phyloP scores from a whole-genome alignment of 2,797 vertebrate species.

The Sebastes ruberrimus region DNA sequence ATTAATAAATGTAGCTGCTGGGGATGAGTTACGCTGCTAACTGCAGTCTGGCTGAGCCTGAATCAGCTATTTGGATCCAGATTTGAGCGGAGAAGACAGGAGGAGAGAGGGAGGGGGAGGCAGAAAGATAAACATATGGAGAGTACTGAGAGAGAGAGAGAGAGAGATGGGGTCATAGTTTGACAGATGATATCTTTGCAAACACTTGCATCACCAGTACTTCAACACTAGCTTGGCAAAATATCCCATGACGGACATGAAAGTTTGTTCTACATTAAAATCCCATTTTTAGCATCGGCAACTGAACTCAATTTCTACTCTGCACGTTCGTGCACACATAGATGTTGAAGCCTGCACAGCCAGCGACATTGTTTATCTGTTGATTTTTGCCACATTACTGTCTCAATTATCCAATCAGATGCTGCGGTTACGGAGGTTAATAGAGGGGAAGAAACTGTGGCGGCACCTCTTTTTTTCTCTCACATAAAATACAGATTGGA shows the following conservation, averaged over 20 bases:
- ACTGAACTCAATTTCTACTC: neutral
- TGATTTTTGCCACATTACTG: constrained; percentile 14
- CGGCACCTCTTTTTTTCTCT: neutral
- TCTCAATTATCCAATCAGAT: constrained; percentile 33
- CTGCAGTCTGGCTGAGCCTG: constrained; percentile 25
- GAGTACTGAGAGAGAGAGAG: neutral
- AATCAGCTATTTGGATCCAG: constrained; percentile 27
- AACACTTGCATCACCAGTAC: constrained; percentile 37
- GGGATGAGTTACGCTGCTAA: constrained; percentile 45
- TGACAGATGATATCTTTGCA: constrained; percentile 51
- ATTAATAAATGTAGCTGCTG: constrained; percentile 61
- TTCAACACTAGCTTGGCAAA: neutral
- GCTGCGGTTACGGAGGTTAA: constrained; percentile 22
- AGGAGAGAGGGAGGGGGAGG: neutral
- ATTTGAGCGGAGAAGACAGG: constrained; percentile 4
- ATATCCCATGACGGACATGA: constrained; percentile 7
- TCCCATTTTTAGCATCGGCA: neutral
- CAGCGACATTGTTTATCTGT: neutral
- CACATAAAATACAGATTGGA: neutral
- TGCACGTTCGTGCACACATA: neutral
- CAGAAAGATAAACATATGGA: neutral
- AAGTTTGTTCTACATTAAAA: neutral
- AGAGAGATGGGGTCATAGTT: neutral
- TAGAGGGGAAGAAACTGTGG: constrained; percentile 4
- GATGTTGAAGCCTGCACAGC: neutral